phyloP scores from a whole-genome alignment of 92 coral and sea anemone species.

The Phenganax stokvisi region DNA sequence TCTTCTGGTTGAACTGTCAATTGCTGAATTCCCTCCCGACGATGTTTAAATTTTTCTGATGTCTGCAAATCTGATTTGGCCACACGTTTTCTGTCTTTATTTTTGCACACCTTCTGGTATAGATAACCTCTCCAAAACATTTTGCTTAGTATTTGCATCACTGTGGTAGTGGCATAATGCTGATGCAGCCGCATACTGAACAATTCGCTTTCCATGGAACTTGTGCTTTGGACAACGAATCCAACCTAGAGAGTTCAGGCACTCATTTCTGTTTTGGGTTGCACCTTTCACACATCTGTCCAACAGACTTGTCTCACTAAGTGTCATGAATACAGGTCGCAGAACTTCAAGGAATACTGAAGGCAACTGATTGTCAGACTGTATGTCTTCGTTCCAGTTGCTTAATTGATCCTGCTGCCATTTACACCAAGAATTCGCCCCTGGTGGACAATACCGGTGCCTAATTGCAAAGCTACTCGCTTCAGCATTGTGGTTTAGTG shows the following conservation, averaged over 20 bases:
- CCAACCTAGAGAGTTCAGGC: slow-evolving; percentile 54
- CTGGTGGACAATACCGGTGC: slow-evolving; percentile 38
- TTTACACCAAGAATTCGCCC: slow-evolving; percentile 38
- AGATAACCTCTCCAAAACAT: not conserved
- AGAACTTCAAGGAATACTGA: slow-evolving; percentile 43
- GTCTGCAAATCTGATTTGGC: not conserved
- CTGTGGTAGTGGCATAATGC: slow-evolving; percentile 13
- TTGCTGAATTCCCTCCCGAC: not conserved
- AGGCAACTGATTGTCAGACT: slow-evolving; percentile 10
- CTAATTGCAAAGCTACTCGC: not conserved
- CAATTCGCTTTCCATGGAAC: slow-evolving; percentile 21
- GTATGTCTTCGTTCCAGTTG: slow-evolving; percentile 23
- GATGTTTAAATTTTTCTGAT: not conserved
- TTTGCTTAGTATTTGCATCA: not conserved
- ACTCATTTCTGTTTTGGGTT: slow-evolving; percentile 49
- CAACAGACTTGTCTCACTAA: slow-evolving; percentile 31
- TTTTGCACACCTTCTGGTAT: not conserved
- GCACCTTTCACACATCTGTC: slow-evolving; percentile 44
- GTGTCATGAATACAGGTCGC: slow-evolving; percentile 34
- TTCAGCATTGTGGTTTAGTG: slow-evolving; percentile 19
- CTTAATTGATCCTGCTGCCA: slow-evolving; percentile 56
- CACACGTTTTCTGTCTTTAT: slow-evolving; percentile 3
- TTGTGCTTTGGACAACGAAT: slow-evolving; percentile 35
- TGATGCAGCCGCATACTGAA: slow-evolving; percentile 21
- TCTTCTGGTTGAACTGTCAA: not conserved